Percentiles rank a stretch among this genome's conserved stretches.
phyloP scores from a whole-genome alignment of 2,113 vertebrate species.

The Odontophorus gujanensis region DNA sequence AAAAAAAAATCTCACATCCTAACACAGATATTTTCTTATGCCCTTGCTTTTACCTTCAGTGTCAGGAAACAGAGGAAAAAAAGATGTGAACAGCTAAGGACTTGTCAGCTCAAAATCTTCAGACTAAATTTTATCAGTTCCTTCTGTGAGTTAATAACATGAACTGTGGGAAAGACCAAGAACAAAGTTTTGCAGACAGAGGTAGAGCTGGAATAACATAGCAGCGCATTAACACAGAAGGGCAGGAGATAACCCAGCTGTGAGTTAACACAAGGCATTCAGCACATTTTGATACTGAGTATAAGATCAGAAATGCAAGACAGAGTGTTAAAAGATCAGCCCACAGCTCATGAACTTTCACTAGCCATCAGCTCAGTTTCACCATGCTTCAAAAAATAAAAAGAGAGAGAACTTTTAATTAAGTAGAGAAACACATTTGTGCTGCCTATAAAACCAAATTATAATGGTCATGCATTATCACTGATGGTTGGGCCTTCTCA shows the following conservation, averaged over 20 bases:
- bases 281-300: neutral
- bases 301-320: neutral
- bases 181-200: neutral
- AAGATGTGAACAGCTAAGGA: neutral
- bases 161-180: slow-evolving; percentile 13
- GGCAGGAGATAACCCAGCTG: neutral
- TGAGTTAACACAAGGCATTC: neutral
- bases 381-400: neutral
- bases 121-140: slow-evolving; percentile 17
- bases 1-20: neutral
- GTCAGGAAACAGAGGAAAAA: slow-evolving; percentile 2
- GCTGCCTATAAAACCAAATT: neutral
- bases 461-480: neutral
- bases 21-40: neutral
- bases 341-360: neutral
- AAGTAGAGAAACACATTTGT: neutral
- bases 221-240: neutral
- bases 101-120: slow-evolving; percentile 25
- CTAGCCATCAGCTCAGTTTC: neutral
- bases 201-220: slow-evolving; percentile 7
- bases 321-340: neutral
- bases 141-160: slow-evolving; percentile 34
- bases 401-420: neutral
- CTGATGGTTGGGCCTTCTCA: neutral
- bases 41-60: slow-evolving; percentile 8